These are phyloP conservation scores for Formica exsecta DNA, from an alignment of 1,140 invertebrate genomes.

Conservation along the genomic window DNA sequence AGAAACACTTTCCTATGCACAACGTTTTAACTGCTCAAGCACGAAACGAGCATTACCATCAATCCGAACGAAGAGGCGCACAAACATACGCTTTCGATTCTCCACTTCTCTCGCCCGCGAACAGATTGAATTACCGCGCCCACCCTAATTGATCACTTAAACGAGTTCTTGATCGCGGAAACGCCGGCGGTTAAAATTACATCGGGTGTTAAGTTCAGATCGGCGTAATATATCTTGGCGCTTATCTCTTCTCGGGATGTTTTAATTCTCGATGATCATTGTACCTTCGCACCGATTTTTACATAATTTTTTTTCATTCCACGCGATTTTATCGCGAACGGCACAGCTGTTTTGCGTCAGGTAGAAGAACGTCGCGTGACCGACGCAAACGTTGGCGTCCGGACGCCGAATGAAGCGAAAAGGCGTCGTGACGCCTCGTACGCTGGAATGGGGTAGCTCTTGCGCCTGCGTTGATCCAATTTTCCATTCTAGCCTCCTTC, in stretches of 20 bases:
- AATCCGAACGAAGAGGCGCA: conserved; percentile 30
- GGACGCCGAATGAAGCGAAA: conserved; percentile 54
- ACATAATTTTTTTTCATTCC: background rate
- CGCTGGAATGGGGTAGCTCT: conserved; percentile 36
- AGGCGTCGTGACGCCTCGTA: conserved; percentile 57
- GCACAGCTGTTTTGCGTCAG: conserved; percentile 13
- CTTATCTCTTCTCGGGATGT: background rate
- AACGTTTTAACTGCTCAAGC: conserved; percentile 21
- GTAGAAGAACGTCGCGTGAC: background rate
- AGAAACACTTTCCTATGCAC: conserved; percentile 32
- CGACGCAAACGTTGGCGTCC: conserved; percentile 27
- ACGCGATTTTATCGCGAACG: background rate
- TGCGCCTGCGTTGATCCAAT: conserved; percentile 58
- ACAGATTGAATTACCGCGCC: conserved; percentile 3
- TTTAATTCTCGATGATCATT: background rate
- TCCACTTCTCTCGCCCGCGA: conserved; percentile 6
- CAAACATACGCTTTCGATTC: conserved; percentile 48
- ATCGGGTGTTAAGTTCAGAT: background rate
- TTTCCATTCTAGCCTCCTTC: conserved; percentile 43
- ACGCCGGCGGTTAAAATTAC: conserved; percentile 16
- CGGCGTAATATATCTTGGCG: background rate
- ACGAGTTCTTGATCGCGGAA: conserved; percentile 14
- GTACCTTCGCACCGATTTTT: background rate
- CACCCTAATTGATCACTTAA: conserved; percentile 26
- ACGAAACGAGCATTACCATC: conserved; percentile 51